phyloP scores from a whole-genome alignment of 1,140 invertebrate species.

The Zaprionus lachaisei region DNA sequence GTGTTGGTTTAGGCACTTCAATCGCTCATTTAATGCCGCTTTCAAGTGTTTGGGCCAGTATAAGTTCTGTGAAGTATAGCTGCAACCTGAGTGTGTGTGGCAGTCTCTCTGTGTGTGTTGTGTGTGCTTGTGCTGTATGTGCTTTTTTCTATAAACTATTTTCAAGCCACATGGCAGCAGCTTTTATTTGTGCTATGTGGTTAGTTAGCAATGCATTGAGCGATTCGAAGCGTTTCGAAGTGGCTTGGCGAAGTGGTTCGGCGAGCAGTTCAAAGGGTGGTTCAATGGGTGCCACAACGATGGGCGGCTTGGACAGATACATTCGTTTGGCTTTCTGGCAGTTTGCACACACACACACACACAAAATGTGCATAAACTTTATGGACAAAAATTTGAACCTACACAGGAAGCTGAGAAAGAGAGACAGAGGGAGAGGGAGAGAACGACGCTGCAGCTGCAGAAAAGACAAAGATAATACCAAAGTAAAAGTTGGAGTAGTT shows the following conservation, averaged over 20 bases:
- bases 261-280: slow-evolving; percentile 4
- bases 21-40: slow-evolving; percentile 2
- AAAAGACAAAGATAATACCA: slow-evolving; percentile 47
- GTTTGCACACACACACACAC: slow-evolving; percentile 3
- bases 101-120: not conserved
- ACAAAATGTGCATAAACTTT: slow-evolving; percentile 52
- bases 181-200: slow-evolving; percentile 45
- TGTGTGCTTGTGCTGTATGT: slow-evolving; percentile 3
- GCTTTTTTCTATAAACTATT: slow-evolving; percentile 42
- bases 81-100: slow-evolving; percentile 3
- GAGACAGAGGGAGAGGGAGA: slow-evolving; percentile 5
- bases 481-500: slow-evolving; percentile 18
- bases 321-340: slow-evolving; percentile 23
- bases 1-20: not conserved
- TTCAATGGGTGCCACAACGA: not conserved
- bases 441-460: not conserved
- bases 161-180: slow-evolving; percentile 33
- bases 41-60: slow-evolving; percentile 1
- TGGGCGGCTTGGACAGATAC: slow-evolving; percentile 10
- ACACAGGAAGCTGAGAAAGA: slow-evolving; percentile 28
- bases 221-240: slow-evolving; percentile 37
- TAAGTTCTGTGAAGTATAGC: not conserved
- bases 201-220: slow-evolving; percentile 49
- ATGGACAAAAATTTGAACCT: slow-evolving; percentile 45
- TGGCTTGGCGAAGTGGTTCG: slow-evolving; percentile 10